Evolutionary conservation across 2,797 vertebrate species (phyloP).

Genomic region (Sternotherus odoratus): DNA sequence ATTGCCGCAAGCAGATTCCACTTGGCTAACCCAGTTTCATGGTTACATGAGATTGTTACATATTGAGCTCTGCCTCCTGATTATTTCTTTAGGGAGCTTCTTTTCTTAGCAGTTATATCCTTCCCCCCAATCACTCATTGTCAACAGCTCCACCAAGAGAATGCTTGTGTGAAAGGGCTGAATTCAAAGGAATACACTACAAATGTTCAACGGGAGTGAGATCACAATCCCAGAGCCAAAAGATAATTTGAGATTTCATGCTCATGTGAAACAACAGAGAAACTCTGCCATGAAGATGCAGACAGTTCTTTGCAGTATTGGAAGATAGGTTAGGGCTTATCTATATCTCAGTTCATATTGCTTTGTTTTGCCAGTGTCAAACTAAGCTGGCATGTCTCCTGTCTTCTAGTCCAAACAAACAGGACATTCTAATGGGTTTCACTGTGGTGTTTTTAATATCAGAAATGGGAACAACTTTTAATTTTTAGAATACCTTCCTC

Average conservation of each 20-base stretch:
- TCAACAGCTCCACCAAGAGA: background rate
- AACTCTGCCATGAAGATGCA: too few species aligned
- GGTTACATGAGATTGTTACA: background rate
- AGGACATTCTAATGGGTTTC: background rate
- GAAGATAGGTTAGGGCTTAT: background rate
- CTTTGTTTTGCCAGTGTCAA: slow-evolving; percentile 30
- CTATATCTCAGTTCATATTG: background rate
- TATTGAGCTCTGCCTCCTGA: background rate
- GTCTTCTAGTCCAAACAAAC: slow-evolving; percentile 13
- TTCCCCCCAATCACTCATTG: background rate
- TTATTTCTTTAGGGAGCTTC: background rate
- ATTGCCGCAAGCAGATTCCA: background rate
- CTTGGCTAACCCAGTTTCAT: background rate
- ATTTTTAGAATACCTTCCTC: background rate
- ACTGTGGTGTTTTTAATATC: background rate
- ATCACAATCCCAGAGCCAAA: background rate
- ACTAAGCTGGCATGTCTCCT: background rate
- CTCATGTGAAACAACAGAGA: background rate
- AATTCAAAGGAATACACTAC: background rate
- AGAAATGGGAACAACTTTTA: background rate
- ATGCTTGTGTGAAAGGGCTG: background rate
- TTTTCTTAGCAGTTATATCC: background rate
- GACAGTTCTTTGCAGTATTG: background rate
- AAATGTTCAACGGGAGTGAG: background rate
- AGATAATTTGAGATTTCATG: background rate